Evolutionary conservation across 2,888 invertebrate species (phyloP), one percentile per base, ranked within the genome.

Genomic region (Mesochorus sp.): DNA sequence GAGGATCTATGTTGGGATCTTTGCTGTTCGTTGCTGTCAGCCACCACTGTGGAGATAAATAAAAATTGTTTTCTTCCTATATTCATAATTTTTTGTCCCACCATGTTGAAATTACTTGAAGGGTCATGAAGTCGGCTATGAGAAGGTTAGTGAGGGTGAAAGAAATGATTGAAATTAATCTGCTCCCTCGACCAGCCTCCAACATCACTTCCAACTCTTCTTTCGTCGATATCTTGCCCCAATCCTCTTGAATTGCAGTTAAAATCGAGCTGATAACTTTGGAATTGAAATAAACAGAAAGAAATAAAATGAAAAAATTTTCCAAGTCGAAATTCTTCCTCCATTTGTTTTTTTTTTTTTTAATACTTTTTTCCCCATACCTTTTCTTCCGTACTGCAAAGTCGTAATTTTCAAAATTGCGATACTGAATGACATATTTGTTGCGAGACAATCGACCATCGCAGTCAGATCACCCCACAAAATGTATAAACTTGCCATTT

Each of bases 391-490:
- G 31, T 79, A 82, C 71, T 82, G 81, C 34, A 82, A 68, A 10
- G 79, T 67, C 0, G 82, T 5, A 0, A 84, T 21, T 76, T 86
- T 86, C 8, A 80, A 34, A 1, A 79, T 34, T 0, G 84, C 80
- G 6, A 82, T 83, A 0, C 66, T 73, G 0, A 80, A 64, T 0
- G 85, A 80, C 3, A 85, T 75, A 39, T 84, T 86, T 34, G 79
- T 68, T 0, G 85, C 81, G 1, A 86, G 51, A 68, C 84, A 85
- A 34, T 86, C 85, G 6, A 86, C 53, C n/a, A 84, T 53, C 21
- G 73, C 26, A 10, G 84, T 74, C 17, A 85, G 70, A 31, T 86
- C 68, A 1, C 62, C 61, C 78, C 80, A 82, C 3, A 80, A 1
- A 34, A 34, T 3, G n/a, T 57, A 8, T 2, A 79, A 21, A 19